Percentiles rank a stretch among this genome's conserved stretches.
phyloP scores from a whole-genome alignment of 1,140 invertebrate species.

The Drosophila cardini region DNA sequence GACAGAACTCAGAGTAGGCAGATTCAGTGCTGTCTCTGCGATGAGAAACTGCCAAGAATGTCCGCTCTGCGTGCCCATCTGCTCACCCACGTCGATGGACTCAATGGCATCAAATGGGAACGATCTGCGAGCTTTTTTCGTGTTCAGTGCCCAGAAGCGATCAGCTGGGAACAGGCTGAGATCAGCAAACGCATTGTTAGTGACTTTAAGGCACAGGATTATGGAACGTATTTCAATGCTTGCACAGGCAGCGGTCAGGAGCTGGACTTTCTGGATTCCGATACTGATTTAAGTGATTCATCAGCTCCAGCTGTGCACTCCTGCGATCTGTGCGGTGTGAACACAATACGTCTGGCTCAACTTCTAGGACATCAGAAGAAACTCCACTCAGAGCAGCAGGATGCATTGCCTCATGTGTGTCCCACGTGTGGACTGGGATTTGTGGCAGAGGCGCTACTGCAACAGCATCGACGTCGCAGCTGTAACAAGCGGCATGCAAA shows the following conservation, averaged over 20 bases:
- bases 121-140: constrained; percentile 51
- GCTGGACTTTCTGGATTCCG: constrained; percentile 70
- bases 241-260: constrained; percentile 64
- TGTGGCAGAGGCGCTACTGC: constrained; percentile 54
- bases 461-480: constrained; percentile 58
- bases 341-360: constrained; percentile 18
- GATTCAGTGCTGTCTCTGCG: constrained; percentile 62
- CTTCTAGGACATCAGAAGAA: constrained; percentile 61
- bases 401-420: constrained; percentile 44
- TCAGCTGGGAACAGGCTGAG: constrained; percentile 40
- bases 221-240: constrained; percentile 70
- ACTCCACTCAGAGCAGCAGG: constrained; percentile 23
- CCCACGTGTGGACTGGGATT: constrained; percentile 50
- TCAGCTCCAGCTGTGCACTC: constrained; percentile 18
- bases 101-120: constrained; percentile 45
- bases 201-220: constrained; percentile 65
- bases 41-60: constrained; percentile 40
- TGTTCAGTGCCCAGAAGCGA: constrained; percentile 49
- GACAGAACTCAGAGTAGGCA: constrained; percentile 12
- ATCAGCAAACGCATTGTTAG: constrained; percentile 48
- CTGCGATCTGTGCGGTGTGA: constrained; percentile 56
- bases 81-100: constrained; percentile 52
- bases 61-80: constrained; percentile 56
- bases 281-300: constrained; percentile 44
- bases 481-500: constrained; percentile 58